Evolutionary conservation across 1,140 invertebrate genomes (phyloP).

Genomic region (Solenopsis fugax): DNA sequence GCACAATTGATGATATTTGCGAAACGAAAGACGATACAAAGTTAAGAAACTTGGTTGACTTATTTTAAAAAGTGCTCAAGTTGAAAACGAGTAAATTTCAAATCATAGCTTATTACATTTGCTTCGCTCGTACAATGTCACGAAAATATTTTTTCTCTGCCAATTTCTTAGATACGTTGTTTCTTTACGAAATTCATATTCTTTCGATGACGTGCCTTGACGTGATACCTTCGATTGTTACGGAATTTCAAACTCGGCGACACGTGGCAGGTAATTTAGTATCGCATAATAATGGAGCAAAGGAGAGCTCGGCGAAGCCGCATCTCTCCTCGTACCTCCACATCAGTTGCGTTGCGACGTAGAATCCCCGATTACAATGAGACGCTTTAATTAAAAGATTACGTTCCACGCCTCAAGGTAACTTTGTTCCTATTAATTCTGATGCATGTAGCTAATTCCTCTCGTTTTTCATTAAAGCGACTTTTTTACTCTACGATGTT

Average conservation of each 20-base stretch:
- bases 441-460: slow-evolving; percentile 12
- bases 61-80: neutral
- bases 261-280: slow-evolving; percentile 53
- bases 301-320: slow-evolving; percentile 8
- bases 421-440: slow-evolving; percentile 41
- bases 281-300: slow-evolving; percentile 53
- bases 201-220: slow-evolving; percentile 27
- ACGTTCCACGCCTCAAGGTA: slow-evolving; percentile 52
- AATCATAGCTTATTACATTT: neutral
- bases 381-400: slow-evolving; percentile 70
- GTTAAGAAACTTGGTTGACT: neutral
- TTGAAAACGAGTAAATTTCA: neutral
- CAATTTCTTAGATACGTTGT: neutral
- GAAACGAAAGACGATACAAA: neutral
- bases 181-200: neutral
- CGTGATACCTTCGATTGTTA: slow-evolving; percentile 9
- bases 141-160: neutral
- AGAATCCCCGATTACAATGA: slow-evolving; percentile 24
- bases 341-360: slow-evolving; percentile 18
- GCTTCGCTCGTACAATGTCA: neutral
- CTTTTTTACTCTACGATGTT: neutral
- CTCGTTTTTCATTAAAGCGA: slow-evolving; percentile 49
- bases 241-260: slow-evolving; percentile 50
- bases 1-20: neutral
- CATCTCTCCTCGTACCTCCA: neutral